Base-by-base conservation (phyloP, 2,888 invertebrate genomes). In the Germaria angustata region DNA sequence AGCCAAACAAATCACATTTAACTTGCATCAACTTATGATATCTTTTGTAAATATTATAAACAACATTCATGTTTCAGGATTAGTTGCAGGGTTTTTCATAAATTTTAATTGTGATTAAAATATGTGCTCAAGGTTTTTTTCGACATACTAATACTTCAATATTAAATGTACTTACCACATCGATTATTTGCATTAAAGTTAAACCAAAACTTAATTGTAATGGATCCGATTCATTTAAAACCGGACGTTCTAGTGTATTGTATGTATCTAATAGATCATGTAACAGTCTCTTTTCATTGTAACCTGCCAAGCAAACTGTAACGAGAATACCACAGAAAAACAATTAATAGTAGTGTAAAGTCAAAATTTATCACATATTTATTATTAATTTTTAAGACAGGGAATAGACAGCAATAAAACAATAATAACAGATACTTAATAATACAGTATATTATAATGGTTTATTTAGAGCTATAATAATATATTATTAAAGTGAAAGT, bases 171-270 rank as follows among this genome's bases (percentile, higher is more conserved):
- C 95, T 94, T 93, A 98, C 97, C 95, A 98, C 97, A 94, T 98
- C 97, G 92, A 98, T 98, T 93, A 98, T 98, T 94, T 98, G 98
- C 96, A 97, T 97, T 92, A 98, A 95, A 91, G 97, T 98, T 93
- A 98, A 95, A 92, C 97, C 97, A 93, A 98, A 97, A 93, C 96
- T 97, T 92, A 98, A 95, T 93, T 96, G 95, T 92, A 98, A 94
- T 91, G 97, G 96, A 93, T 98, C 97, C 92, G 97, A 97, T 94
- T 98, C 97, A 93, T 98, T 98, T 92, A 96, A 95, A 92, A 97
- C 97, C 89, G 97, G 97, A 91, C 98, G 94, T 93, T 97, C 98
- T 93, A 97, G 93, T 91, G 96, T 96, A 94, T 98, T 97, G 94
- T 98, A 98, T 92, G 95, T 94, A 93, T 96, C 96, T 92, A 97